Evolutionary conservation across 2,113 vertebrate species (phyloP), one percentile per base, ranked within the genome.

Genomic region (Catharus minimus): DNA sequence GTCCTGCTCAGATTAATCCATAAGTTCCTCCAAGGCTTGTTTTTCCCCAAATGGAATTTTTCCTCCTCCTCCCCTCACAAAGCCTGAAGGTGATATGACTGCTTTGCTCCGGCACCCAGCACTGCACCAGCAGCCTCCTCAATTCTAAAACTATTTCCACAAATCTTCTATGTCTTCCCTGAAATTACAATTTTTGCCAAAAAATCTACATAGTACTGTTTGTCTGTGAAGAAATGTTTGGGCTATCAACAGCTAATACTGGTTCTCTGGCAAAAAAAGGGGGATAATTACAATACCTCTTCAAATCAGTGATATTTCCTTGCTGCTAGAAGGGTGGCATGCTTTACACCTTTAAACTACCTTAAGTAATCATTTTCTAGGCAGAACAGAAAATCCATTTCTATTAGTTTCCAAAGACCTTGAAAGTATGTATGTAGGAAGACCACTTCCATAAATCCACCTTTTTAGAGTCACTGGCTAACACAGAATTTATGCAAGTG

Each of bases 321-420:
- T 80, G 58, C 43, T 18, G 62, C 30, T 55, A 56, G 69, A 91
- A 32, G 88, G 14, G 66, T 58, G 71, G 30, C 27, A 52, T 47
- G 14, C 46, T 94, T 95, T 84, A 95, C 74, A 94, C 79, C 79
- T 92, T 82, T 69, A 82, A 84, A 92, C 0, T 22, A 66, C 50
- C 71, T 47, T 43, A 95, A 89, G 74, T 62, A 68, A 83, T 90
- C 47, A 75, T 73, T 94, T 92, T 85, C 71, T 21, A 30, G 81
- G 58, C 62, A 65, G 22, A 90, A 76, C 86, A 92, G 86, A 92
- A 95, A 96, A 96, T 95, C 90, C 43, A 93, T 95, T 94, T 73
- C 90, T 74, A 92, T 89, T 92, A 88, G 39, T 84, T 95, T 66
- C 60, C 86, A 89, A 79, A 89, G 66, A 75, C 74, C 89, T 66